Base-by-base conservation (phyloP, 2,888 invertebrate genomes). In the Halocaridina rubra region DNA sequence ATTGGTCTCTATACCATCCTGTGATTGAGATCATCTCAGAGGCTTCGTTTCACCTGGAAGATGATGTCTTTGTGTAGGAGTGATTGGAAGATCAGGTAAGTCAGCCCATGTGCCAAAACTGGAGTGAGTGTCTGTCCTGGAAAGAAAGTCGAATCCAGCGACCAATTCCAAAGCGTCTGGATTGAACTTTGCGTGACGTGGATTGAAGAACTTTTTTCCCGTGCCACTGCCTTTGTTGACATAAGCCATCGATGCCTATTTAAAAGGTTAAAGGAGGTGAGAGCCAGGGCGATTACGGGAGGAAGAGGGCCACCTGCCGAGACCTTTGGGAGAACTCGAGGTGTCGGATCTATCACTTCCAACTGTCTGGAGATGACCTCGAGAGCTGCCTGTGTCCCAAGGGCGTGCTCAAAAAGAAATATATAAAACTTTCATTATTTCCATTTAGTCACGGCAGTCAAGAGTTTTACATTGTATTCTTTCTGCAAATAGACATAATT, bases 21-120 rank as follows among this genome's bases (percentile, higher is more conserved):
- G 10, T 22, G 2, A 32, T 13, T 32, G 61, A 33, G 61, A 32
- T 61, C 22, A 77, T 7, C 27, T n/a, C 30, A 61, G 19, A 24
- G 10, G 22, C 30, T 19, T n/a, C n/a, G 30, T 30, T 22, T 22
- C 16, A 27, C 29, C 19, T 5, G 19, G 61, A 32, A 61, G 76
- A 32, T 53, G 59, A 27, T 30, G 76, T 61, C 61, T 77, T 69
- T 69, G 61, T 77, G 29, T 32, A 13, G 13, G 22, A 24, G 76
- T 13, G 33, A 77, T 77, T 77, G 76, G 76, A 77, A 77, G 76
- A 61, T 77, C 76, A 61, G 61, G 61, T 61, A 10, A n/a, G 76
- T 77, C 76, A 77, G 61, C 59, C 33, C 76, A 32, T 32, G 61
- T 77, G 61, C 61, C 61, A 77, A 77, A 61, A 77, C 76, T 61